phyloP scores from a whole-genome alignment of 2,113 vertebrate species.

The Sarotherodon lohbergeri region DNA sequence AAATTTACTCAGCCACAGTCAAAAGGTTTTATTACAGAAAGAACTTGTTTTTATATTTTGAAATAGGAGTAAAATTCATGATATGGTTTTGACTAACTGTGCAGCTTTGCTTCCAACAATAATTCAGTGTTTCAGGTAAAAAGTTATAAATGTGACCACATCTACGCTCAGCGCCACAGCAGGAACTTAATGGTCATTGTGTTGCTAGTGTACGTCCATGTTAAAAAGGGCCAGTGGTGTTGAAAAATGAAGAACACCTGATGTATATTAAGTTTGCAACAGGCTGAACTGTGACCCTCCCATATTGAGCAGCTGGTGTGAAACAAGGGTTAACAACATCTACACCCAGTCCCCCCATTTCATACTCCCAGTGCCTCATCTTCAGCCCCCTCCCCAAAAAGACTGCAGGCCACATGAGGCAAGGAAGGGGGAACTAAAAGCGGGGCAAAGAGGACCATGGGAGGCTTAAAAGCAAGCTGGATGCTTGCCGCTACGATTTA shows the following conservation, averaged over 20 bases:
- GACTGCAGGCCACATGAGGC: constrained; percentile 13
- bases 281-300: constrained; percentile 68
- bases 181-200: constrained; percentile 33
- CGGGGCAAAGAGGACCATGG: neutral
- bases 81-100: neutral
- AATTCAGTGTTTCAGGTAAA: neutral
- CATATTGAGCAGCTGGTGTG: constrained; percentile 73
- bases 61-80: neutral
- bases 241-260: constrained; percentile 69
- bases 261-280: constrained; percentile 68
- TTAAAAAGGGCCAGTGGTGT: constrained; percentile 13
- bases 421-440: constrained; percentile 11
- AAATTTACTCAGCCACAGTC: neutral
- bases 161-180: neutral
- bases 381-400: neutral
- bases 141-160: neutral
- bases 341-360: constrained; percentile 3
- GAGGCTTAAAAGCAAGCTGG: constrained; percentile 25
- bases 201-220: constrained; percentile 1
- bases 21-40: neutral
- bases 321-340: constrained; percentile 75
- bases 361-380: neutral
- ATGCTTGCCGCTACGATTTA: constrained; percentile 2
- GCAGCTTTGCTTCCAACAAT: constrained; percentile 2
- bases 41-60: neutral